A percentile compares a stretch with the other conserved stretches of the same genome.
phyloP scores from a whole-genome alignment of 1,140 invertebrate species.

The Panagrolaimus sp. region DNA sequence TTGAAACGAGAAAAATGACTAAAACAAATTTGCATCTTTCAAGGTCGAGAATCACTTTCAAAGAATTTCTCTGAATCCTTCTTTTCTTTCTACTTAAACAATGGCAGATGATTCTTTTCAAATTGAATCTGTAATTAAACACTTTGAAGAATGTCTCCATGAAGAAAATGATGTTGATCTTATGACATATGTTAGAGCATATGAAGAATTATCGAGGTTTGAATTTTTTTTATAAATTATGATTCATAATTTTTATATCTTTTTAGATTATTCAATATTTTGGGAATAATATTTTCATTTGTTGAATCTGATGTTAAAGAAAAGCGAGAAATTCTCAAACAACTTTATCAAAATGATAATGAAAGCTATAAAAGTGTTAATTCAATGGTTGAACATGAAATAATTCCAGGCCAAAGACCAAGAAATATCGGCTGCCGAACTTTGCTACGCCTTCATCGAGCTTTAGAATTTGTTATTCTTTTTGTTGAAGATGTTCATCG shows the following conservation, averaged over 20 bases:
- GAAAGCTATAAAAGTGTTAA: constrained; percentile 19
- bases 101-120: neutral
- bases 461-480: constrained; percentile 24
- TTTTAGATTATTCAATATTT: constrained; percentile 24
- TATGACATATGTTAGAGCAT: constrained; percentile 20
- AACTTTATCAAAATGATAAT: neutral
- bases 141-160: constrained; percentile 5
- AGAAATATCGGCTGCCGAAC: constrained; percentile 23
- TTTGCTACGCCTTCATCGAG: constrained; percentile 26
- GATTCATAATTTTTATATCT: neutral
- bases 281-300: constrained; percentile 27
- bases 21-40: too few relatives aligned
- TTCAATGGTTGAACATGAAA: constrained; percentile 23
- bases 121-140: constrained; percentile 16
- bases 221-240: neutral
- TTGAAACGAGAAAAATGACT: too few relatives aligned
- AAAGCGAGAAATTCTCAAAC: constrained; percentile 22
- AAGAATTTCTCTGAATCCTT: too few relatives aligned
- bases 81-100: too few relatives aligned
- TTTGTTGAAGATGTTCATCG: constrained; percentile 20
- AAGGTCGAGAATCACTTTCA: too few relatives aligned
- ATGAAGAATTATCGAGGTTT: constrained; percentile 25
- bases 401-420: neutral
- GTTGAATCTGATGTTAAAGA: constrained; percentile 27
- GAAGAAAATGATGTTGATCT: constrained; percentile 24